These are phyloP conservation scores for Campoletis raptor DNA, from an alignment of 2,888 invertebrate species.

Conservation along the genomic window DNA sequence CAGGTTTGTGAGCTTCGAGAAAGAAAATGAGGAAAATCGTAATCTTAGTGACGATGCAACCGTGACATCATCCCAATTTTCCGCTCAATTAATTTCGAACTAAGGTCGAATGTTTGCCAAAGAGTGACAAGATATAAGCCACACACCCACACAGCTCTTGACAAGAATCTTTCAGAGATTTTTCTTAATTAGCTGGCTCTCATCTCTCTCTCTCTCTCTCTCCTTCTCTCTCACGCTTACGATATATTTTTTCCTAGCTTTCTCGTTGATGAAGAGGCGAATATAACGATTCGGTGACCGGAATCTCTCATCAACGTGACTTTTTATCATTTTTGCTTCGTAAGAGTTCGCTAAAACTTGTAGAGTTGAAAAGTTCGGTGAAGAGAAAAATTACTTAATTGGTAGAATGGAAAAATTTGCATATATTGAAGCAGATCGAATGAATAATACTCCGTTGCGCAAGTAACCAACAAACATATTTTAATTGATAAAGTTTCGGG, in stretches of 20 bases:
- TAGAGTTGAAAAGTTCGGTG: constrained; percentile 1
- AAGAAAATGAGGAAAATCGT: constrained; percentile 5
- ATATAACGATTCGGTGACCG: constrained; percentile 45
- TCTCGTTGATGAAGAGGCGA: constrained; percentile 32
- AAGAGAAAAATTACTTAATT: constrained; percentile 42
- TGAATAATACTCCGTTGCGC: constrained; percentile 20
- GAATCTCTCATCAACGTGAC: constrained; percentile 24
- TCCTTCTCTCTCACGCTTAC: constrained; percentile 3
- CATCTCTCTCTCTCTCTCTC: constrained; percentile 14
- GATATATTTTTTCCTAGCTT: background rate
- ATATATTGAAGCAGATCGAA: constrained; percentile 19
- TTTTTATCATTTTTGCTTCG: constrained; percentile 23
- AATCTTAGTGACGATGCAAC: constrained; percentile 34
- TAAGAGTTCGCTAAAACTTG: background rate
- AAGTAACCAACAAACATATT: background rate
- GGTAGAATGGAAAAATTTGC: constrained; percentile 5
- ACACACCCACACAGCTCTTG: constrained; percentile 4
- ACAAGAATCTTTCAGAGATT: constrained; percentile 8
- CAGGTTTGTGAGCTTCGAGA: background rate
- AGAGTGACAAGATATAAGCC: constrained; percentile 39
- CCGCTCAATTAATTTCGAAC: constrained; percentile 65
- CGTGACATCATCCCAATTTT: constrained; percentile 57
- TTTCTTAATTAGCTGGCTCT: constrained; percentile 58
- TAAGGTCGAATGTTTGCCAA: constrained; percentile 52
- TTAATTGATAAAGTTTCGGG: background rate